Conservation (phyloP, 2,888 invertebrate species). For the Aleiodes leptofemur region DNA sequence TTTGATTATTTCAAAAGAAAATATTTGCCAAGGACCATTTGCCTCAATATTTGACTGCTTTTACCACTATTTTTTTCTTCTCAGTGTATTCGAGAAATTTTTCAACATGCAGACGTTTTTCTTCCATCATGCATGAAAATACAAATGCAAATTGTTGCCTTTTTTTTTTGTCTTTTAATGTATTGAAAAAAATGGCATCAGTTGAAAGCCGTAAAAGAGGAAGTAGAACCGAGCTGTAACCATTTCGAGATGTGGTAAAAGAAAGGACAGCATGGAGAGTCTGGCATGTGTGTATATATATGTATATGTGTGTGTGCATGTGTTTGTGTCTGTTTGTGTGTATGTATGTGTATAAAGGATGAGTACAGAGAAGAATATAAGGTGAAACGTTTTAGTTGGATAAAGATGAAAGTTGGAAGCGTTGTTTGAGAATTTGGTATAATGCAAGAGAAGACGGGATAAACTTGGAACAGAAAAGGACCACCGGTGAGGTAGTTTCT, state of each 20-base stretch:
- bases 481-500: slow-evolving; percentile 73
- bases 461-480: slow-evolving; percentile 63
- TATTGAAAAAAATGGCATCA: slow-evolving; percentile 69
- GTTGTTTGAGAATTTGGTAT: slow-evolving; percentile 43
- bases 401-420: slow-evolving; percentile 17
- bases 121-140: no score
- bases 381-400: slow-evolving; percentile 36
- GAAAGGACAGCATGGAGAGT: slow-evolving; percentile 47
- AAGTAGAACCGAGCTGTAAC: slow-evolving; percentile 38
- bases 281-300: slow-evolving; percentile 51
- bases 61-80: no score
- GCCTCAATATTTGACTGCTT: no score
- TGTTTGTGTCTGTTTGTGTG: background rate
- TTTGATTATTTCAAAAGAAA: no score
- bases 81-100: no score
- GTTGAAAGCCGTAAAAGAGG: slow-evolving; percentile 50
- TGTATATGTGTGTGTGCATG: slow-evolving; percentile 43
- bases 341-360: slow-evolving; percentile 48
- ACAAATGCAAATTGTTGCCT: background rate
- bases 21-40: no score
- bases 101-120: no score
- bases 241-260: slow-evolving; percentile 34
- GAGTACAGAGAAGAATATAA: slow-evolving; percentile 43
- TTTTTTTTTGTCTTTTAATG: slow-evolving; percentile 58
- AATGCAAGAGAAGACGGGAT: slow-evolving; percentile 38